Percentiles rank a stretch among this genome's conserved stretches.
Evolutionary conservation across 2,113 vertebrate species (phyloP).

Genomic region (Clarias macrocephalus): DNA sequence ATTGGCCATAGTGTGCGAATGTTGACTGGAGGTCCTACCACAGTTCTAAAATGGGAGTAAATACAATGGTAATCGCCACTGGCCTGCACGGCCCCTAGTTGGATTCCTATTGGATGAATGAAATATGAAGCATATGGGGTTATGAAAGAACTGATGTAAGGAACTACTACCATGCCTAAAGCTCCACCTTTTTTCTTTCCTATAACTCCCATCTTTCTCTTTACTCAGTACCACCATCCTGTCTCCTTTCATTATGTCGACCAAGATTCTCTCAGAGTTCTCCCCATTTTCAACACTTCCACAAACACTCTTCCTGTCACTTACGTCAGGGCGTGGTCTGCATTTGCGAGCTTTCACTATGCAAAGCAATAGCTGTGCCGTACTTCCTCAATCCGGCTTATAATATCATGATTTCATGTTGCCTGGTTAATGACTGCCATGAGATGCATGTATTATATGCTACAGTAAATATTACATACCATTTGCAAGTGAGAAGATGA

Average conservation of each 20-base stretch:
- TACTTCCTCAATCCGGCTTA: conserved; percentile 16
- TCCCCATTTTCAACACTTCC: neutral
- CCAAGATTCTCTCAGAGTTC: neutral
- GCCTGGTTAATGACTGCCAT: neutral
- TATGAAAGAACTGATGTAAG: neutral
- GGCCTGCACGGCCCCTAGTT: too few species aligned
- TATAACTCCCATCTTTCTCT: neutral
- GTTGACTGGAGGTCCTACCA: too few species aligned
- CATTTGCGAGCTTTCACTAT: neutral
- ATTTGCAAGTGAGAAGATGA: neutral
- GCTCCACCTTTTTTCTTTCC: neutral
- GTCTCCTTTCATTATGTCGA: neutral
- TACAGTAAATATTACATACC: neutral
- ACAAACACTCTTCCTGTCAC: neutral
- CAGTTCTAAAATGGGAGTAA: too few species aligned
- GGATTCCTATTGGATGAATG: too few species aligned
- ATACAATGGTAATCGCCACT: too few species aligned
- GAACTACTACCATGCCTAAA: neutral
- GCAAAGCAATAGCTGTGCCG: neutral
- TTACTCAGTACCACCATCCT: neutral
- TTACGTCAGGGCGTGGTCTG: neutral
- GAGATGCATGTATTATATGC: neutral
- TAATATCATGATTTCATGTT: neutral
- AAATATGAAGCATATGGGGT: neutral
- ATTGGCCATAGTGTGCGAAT: too few species aligned